Conservation (phyloP, 2,888 invertebrate genomes). For the Trachelus stipa region DNA sequence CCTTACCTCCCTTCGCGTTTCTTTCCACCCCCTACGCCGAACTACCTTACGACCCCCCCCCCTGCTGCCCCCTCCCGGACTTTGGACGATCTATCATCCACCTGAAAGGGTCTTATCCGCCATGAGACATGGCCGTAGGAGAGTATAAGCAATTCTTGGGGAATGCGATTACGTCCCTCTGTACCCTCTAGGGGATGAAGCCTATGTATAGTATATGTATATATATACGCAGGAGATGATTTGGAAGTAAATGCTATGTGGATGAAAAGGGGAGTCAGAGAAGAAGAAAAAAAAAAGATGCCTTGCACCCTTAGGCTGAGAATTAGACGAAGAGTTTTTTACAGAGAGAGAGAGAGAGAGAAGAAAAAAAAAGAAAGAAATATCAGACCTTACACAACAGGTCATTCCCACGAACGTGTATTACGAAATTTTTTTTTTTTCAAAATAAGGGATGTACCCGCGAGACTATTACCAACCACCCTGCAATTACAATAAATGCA, state of each 20-base stretch:
- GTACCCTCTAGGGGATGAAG: constrained; percentile 42
- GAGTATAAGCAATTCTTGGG: constrained; percentile 48
- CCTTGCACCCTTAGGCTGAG: too few species aligned
- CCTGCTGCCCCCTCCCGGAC: constrained; percentile 23
- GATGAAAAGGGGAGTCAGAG: constrained; percentile 15
- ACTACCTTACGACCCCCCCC: too few species aligned
- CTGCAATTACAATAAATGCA: too few species aligned
- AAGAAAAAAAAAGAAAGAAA: too few species aligned
- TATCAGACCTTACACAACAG: too few species aligned
- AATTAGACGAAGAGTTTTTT: too few species aligned
- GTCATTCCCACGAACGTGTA: too few species aligned
- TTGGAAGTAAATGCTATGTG: constrained; percentile 36
- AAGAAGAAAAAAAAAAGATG: too few species aligned
- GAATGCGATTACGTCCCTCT: constrained; percentile 49
- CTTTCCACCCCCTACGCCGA: not conserved
- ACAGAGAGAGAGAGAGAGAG: too few species aligned
- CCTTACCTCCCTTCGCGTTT: not conserved
- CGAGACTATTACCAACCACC: too few species aligned
- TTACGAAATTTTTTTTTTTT: too few species aligned
- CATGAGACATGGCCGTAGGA: constrained; percentile 40
- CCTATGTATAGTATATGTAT: not conserved
- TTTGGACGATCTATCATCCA: constrained; percentile 34
- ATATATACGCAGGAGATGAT: constrained; percentile 18
- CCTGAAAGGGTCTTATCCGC: constrained; percentile 42
- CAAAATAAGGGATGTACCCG: too few species aligned